Base-by-base conservation (phyloP, 1,140 invertebrate genomes). In the Rhopalosiphum maidis region DNA sequence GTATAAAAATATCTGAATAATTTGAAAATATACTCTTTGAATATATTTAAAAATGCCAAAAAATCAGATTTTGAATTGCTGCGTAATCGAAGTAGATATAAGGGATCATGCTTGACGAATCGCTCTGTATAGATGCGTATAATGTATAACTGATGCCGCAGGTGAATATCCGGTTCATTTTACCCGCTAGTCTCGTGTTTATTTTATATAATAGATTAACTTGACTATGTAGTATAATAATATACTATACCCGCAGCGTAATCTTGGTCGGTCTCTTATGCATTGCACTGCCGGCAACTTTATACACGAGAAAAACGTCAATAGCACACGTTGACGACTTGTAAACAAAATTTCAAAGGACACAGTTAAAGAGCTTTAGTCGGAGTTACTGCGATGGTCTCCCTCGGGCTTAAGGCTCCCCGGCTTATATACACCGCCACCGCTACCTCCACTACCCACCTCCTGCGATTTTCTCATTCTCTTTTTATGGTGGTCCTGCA, bases 301-400 rank as follows among this genome's bases (percentile, higher is more conserved):
- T 54, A 54, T 46, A 86, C 41, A 86, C 11, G 88, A 89, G 88
- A 55, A 54, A 89, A 89, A 89, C 35, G 88, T 89, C 88, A 55
- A 89, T 89, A 89, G 35, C 48, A 48, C n/a, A 77, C 23, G 88
- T 89, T 25, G 88, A 55, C 88, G 51, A 89, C 88, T 89, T 55
- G 88, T 55, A 89, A 89, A 89, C 88, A 89, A 89, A 89, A 89
- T 89, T 55, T 89, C 88, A 89, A 89, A 89, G 88, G 88, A 89
- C 88, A 55, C 88, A 55, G 88, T 89, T 54, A 89, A 55, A 55
- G 88, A 89, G 51, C 88, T 89, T 89, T 89, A 51, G 35, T 41
- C 22, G 88, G 88, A 55, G 51, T 54, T 89, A 23, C 35, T 55
- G 23, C 51, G 9, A 23, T 23, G 51, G 88, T 23, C 88, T 51